A percentile compares a stretch with the other conserved stretches of the same genome.
Evolutionary conservation across 2,113 vertebrate genomes (phyloP).

Genomic region (Aspidoscelis tigris): DNA sequence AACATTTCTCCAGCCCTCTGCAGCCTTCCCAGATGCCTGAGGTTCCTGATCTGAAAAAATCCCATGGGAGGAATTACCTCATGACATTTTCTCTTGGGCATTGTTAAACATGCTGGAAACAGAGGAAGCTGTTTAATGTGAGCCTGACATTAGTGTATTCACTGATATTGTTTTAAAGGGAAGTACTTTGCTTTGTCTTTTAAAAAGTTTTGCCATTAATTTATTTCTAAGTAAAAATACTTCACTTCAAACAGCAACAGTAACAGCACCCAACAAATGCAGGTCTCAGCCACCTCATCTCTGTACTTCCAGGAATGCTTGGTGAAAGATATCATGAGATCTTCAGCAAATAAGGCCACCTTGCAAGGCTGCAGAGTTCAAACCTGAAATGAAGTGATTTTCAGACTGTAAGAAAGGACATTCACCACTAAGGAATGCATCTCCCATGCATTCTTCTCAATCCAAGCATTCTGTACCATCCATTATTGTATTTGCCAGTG

Average conservation of each 20-base stretch:
- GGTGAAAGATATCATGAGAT: neutral
- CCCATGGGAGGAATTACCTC: neutral
- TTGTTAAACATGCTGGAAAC: neutral
- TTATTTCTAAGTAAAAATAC: neutral
- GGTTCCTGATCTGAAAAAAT: slow-evolving; percentile 1
- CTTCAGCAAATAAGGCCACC: neutral
- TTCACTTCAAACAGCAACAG: neutral
- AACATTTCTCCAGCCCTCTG: neutral
- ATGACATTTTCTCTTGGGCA: neutral
- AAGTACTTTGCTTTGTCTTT: neutral
- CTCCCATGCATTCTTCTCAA: no score
- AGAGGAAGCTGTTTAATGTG: neutral
- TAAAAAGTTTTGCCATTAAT: neutral
- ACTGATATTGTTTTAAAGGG: neutral
- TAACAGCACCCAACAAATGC: neutral
- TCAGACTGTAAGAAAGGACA: neutral
- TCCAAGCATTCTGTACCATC: no score
- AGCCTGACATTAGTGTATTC: neutral
- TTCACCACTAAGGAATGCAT: neutral
- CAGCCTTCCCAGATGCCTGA: neutral
- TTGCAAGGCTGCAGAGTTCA: neutral
- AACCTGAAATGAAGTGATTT: neutral
- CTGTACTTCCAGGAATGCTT: neutral
- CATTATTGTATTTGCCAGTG: no score
- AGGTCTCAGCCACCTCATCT: neutral